Evolutionary conservation across 2,113 vertebrate species (phyloP).

Genomic region (Cyrtonyx montezumae): DNA sequence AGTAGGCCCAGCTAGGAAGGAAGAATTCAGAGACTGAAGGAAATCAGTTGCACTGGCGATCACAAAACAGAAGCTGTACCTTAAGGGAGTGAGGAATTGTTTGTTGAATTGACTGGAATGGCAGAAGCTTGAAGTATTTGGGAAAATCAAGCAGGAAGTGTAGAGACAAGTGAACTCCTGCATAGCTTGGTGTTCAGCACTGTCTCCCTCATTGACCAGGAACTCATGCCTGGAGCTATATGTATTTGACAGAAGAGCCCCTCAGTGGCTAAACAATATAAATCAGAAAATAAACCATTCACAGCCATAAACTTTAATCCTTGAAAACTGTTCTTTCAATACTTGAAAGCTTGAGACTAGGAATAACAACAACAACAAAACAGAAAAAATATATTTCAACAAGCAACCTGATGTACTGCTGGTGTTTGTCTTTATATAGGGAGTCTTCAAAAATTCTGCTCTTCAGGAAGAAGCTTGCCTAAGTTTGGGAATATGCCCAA

Average conservation of each 20-base stretch:
- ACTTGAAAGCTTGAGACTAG: not conserved
- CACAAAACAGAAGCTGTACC: not conserved
- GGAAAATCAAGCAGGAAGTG: not conserved
- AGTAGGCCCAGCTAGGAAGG: not conserved
- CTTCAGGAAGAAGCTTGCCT: not conserved
- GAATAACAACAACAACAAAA: not conserved
- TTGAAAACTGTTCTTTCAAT: not conserved
- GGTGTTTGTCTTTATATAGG: not conserved
- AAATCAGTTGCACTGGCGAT: not conserved
- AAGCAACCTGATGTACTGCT: not conserved
- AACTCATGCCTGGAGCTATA: not conserved
- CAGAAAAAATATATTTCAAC: not conserved
- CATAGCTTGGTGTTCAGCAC: not conserved
- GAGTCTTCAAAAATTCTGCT: not conserved
- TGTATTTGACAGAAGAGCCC: not conserved
- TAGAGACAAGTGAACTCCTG: not conserved
- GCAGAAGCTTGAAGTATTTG: not conserved
- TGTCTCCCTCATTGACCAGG: rapidly evolving
- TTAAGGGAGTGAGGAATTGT: not conserved
- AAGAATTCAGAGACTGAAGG: not conserved
- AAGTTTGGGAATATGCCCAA: not conserved
- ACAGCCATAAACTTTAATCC: not conserved
- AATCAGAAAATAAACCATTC: not conserved
- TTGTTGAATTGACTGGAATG: not conserved
- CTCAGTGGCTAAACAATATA: not conserved